A percentile compares a stretch with the other conserved stretches of the same genome.
These are phyloP conservation scores for Coptodon rendalli DNA, from an alignment of 2,113 vertebrate species.

Conservation along the genomic window DNA sequence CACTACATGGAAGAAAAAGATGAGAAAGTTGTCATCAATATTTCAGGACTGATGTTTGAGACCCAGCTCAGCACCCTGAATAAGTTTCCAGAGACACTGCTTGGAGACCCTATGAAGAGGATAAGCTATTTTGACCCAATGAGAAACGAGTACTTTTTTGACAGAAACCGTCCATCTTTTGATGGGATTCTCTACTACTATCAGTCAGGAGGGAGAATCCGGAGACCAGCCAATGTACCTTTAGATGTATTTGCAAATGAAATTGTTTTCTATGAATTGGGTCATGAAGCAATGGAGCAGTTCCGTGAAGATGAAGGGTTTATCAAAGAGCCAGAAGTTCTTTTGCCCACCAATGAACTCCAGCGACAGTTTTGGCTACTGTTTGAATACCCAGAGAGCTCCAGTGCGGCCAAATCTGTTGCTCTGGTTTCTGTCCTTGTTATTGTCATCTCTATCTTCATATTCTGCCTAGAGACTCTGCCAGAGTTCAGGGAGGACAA, in stretches of 20 bases:
- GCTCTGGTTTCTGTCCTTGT: slow-evolving; percentile 91
- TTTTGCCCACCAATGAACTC: slow-evolving; percentile 85
- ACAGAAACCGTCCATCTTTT: slow-evolving; percentile 94
- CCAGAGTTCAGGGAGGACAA: slow-evolving; percentile 89
- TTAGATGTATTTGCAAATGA: slow-evolving; percentile 91
- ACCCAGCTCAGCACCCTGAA: slow-evolving; percentile 87
- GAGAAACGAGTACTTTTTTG: slow-evolving; percentile 97
- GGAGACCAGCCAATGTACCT: slow-evolving; percentile 91
- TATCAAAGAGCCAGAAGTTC: slow-evolving; percentile 85
- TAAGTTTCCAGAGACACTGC: slow-evolving; percentile 89
- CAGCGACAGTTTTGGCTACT: slow-evolving; percentile 94
- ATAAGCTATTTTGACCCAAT: slow-evolving; percentile 92
- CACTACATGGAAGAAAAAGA: slow-evolving; percentile 78
- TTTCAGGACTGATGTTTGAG: slow-evolving; percentile 91
- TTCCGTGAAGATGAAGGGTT: slow-evolving; percentile 95
- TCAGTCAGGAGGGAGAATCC: slow-evolving; percentile 90
- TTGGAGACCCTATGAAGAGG: slow-evolving; percentile 87
- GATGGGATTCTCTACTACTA: slow-evolving; percentile 97
- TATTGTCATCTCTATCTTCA: slow-evolving; percentile 93
- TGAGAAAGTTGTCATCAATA: slow-evolving; percentile 90
- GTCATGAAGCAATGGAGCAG: slow-evolving; percentile 90
- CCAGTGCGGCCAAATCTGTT: slow-evolving; percentile 84
- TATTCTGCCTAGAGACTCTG: slow-evolving; percentile 95
- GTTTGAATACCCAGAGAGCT: slow-evolving; percentile 96
- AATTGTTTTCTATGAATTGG: slow-evolving; percentile 92